Conservation (phyloP, 2,797 vertebrate genomes). For the Carapus acus region DNA sequence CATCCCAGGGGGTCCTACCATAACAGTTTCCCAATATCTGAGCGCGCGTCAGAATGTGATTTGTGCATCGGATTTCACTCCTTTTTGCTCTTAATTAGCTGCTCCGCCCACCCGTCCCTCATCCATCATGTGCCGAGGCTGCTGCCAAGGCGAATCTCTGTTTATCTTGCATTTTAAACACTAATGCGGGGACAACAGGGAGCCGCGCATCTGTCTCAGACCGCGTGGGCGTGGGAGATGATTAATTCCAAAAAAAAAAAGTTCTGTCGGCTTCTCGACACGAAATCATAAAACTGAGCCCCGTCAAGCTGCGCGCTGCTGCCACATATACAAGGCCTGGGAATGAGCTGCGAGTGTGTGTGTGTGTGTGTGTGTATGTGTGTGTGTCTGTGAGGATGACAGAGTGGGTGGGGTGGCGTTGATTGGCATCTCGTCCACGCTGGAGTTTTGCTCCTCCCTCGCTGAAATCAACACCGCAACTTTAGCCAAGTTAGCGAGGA, state of each 20-base stretch:
- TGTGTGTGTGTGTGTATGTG: slow-evolving; percentile 20
- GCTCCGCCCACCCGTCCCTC: not conserved
- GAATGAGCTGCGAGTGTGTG: slow-evolving; percentile 23
- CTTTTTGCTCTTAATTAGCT: slow-evolving; percentile 20
- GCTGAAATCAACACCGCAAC: slow-evolving; percentile 33
- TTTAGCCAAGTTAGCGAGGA: slow-evolving; percentile 21
- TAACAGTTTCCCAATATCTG: too few species aligned
- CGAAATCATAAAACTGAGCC: slow-evolving; percentile 37
- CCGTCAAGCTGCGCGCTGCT: slow-evolving; percentile 21
- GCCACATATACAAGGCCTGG: slow-evolving; percentile 20
- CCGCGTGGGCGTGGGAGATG: slow-evolving; percentile 36
- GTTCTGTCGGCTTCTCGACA: slow-evolving; percentile 31
- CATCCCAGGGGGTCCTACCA: too few species aligned
- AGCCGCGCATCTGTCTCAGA: slow-evolving; percentile 26
- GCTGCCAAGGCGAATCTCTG: slow-evolving; percentile 42
- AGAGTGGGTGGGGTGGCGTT: too few species aligned
- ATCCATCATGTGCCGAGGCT: slow-evolving; percentile 9
- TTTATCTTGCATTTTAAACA: slow-evolving; percentile 20
- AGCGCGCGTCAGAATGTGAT: slow-evolving; percentile 4
- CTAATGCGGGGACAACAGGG: not conserved
- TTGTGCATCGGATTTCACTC: not conserved
- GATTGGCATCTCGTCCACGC: too few species aligned
- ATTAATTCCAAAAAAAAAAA: slow-evolving; percentile 51
- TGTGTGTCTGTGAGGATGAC: slow-evolving; percentile 35
- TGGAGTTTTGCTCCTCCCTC: slow-evolving; percentile 46